Evolutionary conservation across 2,888 invertebrate species (phyloP), one percentile per base, ranked within the genome.

Genomic region (Halictus quadricinctus): DNA sequence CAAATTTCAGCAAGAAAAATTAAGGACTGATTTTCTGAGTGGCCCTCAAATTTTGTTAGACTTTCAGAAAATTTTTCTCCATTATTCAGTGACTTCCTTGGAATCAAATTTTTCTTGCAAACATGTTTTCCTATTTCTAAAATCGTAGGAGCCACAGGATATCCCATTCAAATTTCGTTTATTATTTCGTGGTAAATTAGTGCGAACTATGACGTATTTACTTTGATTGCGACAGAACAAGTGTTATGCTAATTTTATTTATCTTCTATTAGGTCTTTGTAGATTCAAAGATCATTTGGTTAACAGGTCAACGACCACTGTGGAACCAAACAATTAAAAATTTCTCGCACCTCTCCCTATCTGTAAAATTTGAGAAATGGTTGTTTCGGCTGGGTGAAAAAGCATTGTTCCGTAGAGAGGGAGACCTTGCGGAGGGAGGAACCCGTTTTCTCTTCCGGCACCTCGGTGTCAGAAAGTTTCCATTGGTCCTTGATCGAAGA

Each of bases 401-500:
- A 69, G 74, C 6, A 64, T 64, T 15, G 29, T 64, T 64, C 29
- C 6, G 15, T 6, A 12, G 13, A 5, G 25, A 21, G 21, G 1
- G 29, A 15, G 64, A 64, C 69, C 41, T 43, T 69, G 64, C 36
- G 70, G 46, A 88, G 81, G 84, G 21, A 60, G 76, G 72, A 90
- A 88, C 88, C 88, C 83, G 88, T 90, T 89, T 81, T 90, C 87
- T 89, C 90, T 92, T 90, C 90, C 90, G 90, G 76, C 80, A 87
- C 83, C 72, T 69, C 72, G 76, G 76, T 58, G 43, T 70, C 77
- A 83, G 50, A 73, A 92, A 91, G 86, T 90, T 92, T 92, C 91
- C 93, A 91, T 85, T 90, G 88, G 89, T 91, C 92, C 93, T 92
- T 92, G 92, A 90, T 90, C 83, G 84, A 60, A 70, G 41, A 76